These are phyloP conservation scores for Syngnathus typhle DNA, from an alignment of 2,113 vertebrate genomes.

Conservation along the genomic window DNA sequence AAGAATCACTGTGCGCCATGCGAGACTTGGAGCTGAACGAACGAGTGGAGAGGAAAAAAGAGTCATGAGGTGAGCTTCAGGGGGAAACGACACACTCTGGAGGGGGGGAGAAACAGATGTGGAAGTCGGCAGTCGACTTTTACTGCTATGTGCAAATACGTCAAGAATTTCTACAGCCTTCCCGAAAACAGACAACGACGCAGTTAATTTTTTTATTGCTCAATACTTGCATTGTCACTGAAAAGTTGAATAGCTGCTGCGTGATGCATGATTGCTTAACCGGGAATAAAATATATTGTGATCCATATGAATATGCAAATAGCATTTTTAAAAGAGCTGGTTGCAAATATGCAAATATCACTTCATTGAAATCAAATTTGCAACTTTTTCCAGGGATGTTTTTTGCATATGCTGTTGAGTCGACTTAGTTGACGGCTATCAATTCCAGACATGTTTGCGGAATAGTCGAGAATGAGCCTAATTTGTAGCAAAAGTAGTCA, in stretches of 20 bases:
- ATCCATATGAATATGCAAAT: neutral
- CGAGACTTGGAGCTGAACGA: slow-evolving; percentile 22
- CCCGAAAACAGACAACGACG: slow-evolving; percentile 24
- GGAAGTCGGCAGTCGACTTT: slow-evolving; percentile 12
- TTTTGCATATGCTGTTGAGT: too few species aligned
- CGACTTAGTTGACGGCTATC: too few species aligned
- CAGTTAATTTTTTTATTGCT: slow-evolving; percentile 9
- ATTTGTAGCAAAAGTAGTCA: too few species aligned
- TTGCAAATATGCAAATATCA: too few species aligned
- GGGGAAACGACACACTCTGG: slow-evolving; percentile 13
- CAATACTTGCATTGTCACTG: slow-evolving; percentile 9
- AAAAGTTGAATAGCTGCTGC: slow-evolving; percentile 8
- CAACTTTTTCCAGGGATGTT: too few species aligned
- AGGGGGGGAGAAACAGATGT: slow-evolving; percentile 23
- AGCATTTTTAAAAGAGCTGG: neutral
- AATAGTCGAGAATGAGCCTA: too few species aligned
- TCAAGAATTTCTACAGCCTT: slow-evolving; percentile 25
- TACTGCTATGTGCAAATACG: slow-evolving; percentile 24
- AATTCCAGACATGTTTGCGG: too few species aligned
- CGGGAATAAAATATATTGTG: neutral
- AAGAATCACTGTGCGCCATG: slow-evolving; percentile 5
- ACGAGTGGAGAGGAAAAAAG: neutral
- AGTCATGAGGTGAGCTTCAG: slow-evolving; percentile 12
- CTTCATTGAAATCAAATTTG: too few species aligned
- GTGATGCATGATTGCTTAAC: neutral